phyloP scores from a whole-genome alignment of 2,888 invertebrate species.

The Parnassius smintheus region DNA sequence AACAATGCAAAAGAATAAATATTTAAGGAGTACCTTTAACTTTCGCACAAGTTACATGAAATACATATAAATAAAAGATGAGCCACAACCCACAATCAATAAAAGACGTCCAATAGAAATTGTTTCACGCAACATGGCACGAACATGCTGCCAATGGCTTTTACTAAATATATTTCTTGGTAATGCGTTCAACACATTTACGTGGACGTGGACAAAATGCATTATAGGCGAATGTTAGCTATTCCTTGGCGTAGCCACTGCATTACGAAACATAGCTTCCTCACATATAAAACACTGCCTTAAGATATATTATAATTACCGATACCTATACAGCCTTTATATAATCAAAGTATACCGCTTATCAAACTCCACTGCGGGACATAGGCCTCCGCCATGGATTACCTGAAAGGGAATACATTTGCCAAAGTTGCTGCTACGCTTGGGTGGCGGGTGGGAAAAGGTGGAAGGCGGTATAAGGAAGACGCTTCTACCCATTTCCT shows the following conservation, averaged over 20 bases:
- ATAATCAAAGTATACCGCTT: too few relatives aligned
- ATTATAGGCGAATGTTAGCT: constrained; percentile 7
- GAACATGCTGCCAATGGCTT: constrained; percentile 31
- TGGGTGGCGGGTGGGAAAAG: too few relatives aligned
- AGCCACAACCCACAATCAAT: constrained; percentile 12
- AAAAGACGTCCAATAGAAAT: constrained; percentile 39
- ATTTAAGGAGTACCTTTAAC: background rate
- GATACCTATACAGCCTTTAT: too few relatives aligned
- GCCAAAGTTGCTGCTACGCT: too few relatives aligned
- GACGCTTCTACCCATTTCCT: too few relatives aligned
- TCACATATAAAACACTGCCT: background rate
- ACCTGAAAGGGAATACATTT: too few relatives aligned
- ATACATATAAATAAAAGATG: too few relatives aligned
- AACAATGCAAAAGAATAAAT: background rate
- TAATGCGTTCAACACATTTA: constrained; percentile 34
- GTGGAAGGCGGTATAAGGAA: too few relatives aligned
- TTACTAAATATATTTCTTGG: constrained; percentile 34
- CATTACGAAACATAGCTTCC: constrained; percentile 8
- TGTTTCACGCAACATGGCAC: constrained; percentile 39
- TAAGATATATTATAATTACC: too few relatives aligned
- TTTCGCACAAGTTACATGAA: too few relatives aligned
- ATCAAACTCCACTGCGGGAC: too few relatives aligned
- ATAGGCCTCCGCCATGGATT: too few relatives aligned
- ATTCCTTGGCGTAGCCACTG: constrained; percentile 15
- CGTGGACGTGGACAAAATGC: constrained; percentile 32